Base-by-base conservation (phyloP, 1,140 invertebrate species). In the Trichogramma pretiosum region DNA sequence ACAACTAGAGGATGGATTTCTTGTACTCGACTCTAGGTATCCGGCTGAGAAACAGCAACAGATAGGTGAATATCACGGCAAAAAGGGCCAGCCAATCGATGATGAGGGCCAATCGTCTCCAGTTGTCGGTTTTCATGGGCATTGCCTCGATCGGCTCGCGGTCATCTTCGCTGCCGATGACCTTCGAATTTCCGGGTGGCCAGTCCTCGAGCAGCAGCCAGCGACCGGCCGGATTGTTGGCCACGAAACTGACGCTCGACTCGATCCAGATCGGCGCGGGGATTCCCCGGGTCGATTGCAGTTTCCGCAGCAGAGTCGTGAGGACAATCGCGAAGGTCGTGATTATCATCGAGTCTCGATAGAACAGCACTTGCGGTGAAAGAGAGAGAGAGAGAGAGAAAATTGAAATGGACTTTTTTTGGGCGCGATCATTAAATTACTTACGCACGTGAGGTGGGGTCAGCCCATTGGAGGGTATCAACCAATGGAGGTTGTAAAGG, bases 341-440 rank as follows among this genome's bases (percentile, higher is more conserved):
- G 37, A 78, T 35, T 2, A 61, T 48, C 36, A 77, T 46, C 0
- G 71, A 75, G 44, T 66, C 63, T 16, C 67, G 58, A 45, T 73
- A 76, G 28, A 72, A 74, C 5, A 72, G 37, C 10, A 76, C 75
- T 26, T n/a, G n/a, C n/a, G n/a, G n/a, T n/a, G n/a, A n/a, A n/a
- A n/a, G n/a, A n/a, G n/a, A n/a, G n/a, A n/a, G n/a, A n/a, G n/a
- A n/a, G n/a, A n/a, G n/a, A n/a, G n/a, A n/a, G n/a, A n/a, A n/a
- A n/a, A n/a, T n/a, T n/a, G n/a, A n/a, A n/a, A n/a, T n/a, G n/a
- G n/a, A n/a, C n/a, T n/a, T n/a, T n/a, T n/a, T n/a, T n/a, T n/a
- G n/a, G n/a, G n/a, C n/a, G n/a, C n/a, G n/a, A n/a, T n/a, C n/a
- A n/a, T n/a, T n/a, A n/a, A n/a, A n/a, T n/a, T n/a, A n/a, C 48